phyloP scores from a whole-genome alignment of 2,888 invertebrate species.

The Parnassius orleans region DNA sequence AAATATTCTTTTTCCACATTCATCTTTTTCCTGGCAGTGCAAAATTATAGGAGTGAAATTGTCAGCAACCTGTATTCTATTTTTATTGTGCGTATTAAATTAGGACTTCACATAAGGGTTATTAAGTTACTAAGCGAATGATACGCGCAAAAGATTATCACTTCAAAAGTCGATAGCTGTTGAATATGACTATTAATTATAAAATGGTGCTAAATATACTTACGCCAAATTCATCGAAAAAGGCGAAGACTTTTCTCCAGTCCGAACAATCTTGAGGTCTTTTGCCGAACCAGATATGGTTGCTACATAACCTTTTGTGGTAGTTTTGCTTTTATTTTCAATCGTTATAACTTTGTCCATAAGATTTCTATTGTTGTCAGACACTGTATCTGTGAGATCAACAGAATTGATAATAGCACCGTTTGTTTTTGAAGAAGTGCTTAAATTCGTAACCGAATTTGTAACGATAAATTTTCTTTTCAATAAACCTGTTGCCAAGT shows the following conservation, averaged over 20 bases:
- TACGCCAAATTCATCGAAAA: slow-evolving; percentile 3
- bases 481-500: neutral
- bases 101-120: too few species aligned
- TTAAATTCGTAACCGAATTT: neutral
- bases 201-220: slow-evolving; percentile 8
- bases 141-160: too few species aligned
- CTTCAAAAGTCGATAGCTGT: too few species aligned
- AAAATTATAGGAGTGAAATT: too few species aligned
- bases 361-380: neutral
- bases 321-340: neutral
- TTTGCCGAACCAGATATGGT: slow-evolving; percentile 40
- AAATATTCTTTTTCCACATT: too few species aligned
- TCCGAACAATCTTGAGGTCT: slow-evolving; percentile 36
- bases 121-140: too few species aligned
- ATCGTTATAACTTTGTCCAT: neutral
- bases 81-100: too few species aligned
- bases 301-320: too few species aligned
- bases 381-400: neutral
- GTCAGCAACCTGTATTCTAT: too few species aligned
- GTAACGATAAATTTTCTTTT: neutral
- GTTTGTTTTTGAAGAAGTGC: neutral
- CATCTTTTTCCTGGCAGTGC: too few species aligned
- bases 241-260: neutral
- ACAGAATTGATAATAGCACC: neutral
- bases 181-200: neutral